phyloP scores from a whole-genome alignment of 2,888 invertebrate species.

The Aphodius sticticus region DNA sequence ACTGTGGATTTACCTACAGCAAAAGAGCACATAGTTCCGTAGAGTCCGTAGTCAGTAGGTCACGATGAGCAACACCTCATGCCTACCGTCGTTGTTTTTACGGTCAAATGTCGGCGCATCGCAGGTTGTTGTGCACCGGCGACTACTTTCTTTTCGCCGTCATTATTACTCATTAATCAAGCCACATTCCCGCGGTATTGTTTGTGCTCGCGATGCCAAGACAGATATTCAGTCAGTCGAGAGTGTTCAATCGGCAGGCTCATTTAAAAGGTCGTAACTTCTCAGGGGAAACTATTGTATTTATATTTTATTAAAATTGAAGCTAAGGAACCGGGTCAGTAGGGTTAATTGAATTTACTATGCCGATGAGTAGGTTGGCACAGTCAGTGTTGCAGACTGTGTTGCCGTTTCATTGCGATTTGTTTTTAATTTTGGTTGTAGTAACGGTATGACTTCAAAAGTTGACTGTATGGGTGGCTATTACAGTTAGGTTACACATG shows the following conservation, averaged over 20 bases:
- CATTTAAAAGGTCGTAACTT: background rate
- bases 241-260: background rate
- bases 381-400: background rate
- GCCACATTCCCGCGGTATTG: background rate
- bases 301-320: constrained; percentile 4
- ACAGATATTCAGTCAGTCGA: background rate
- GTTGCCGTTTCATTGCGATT: background rate
- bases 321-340: background rate
- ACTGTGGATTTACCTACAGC: background rate
- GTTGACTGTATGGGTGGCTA: background rate
- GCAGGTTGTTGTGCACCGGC: background rate
- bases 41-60: background rate
- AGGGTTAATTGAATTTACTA: background rate
- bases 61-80: background rate
- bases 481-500: background rate
- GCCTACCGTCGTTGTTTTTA: background rate
- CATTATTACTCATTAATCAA: background rate
- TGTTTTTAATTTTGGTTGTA: background rate
- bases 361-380: background rate
- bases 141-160: background rate
- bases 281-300: background rate
- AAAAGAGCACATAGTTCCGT: background rate
- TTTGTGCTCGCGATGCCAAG: background rate
- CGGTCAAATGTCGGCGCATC: constrained; percentile 4
- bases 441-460: background rate